Conservation (phyloP, 2,888 invertebrate species). For the Leptinotarsa haldemani region DNA sequence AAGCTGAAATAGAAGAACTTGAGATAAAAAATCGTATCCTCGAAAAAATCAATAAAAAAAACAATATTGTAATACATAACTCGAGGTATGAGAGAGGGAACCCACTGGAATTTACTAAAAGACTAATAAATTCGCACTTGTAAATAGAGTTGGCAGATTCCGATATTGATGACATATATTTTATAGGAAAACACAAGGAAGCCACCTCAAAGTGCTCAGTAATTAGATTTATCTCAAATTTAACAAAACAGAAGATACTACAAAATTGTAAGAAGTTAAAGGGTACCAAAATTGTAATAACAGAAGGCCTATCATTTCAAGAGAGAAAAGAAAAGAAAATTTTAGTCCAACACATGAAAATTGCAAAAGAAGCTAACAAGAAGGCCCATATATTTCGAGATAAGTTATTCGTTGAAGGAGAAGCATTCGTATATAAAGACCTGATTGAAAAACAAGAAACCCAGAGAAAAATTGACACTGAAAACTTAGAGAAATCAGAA, state of each 20-base stretch:
- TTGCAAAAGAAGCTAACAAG: background rate
- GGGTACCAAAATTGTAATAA: background rate
- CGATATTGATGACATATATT: background rate
- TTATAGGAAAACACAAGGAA: background rate
- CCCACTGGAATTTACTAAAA: constrained; percentile 3
- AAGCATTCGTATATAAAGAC: background rate
- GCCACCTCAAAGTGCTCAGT: background rate
- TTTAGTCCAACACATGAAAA: background rate
- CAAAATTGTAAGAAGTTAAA: constrained; percentile 1
- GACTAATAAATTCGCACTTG: constrained; percentile 1
- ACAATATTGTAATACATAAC: background rate
- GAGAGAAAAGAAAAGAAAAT: constrained; percentile 1
- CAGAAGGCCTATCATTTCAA: background rate
- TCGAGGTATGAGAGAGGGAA: background rate
- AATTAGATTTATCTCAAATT: constrained; percentile 4
- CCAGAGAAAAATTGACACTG: background rate
- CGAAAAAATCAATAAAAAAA: background rate
- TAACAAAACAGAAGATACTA: background rate
- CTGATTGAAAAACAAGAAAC: background rate
- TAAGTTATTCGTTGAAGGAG: background rate
- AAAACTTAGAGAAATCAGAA: too few relatives aligned
- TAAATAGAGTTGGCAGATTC: background rate
- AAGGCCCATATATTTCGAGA: background rate
- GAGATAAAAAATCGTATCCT: background rate
- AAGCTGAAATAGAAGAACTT: background rate